Conservation (phyloP, 2,797 vertebrate species). For the Anguilla marmorata region DNA sequence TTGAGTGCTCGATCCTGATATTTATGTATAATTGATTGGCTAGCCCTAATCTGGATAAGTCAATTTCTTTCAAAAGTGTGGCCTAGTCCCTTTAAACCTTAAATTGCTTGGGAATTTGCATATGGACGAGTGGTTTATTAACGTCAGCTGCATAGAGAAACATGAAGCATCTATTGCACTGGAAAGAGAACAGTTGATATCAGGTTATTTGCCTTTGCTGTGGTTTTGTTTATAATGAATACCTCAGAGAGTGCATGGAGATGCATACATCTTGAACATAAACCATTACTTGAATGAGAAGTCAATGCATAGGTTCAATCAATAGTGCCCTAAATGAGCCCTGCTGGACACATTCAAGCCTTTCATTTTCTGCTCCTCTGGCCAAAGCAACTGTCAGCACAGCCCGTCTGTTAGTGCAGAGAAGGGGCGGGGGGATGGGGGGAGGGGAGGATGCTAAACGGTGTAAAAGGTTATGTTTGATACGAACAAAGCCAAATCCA, state of each 20-base stretch:
- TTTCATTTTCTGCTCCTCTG: background rate
- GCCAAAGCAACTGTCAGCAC: background rate
- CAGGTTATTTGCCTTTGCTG: background rate
- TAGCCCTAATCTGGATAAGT: background rate
- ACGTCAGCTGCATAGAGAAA: background rate
- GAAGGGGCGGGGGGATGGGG: background rate
- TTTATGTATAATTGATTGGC: slow-evolving; percentile 21
- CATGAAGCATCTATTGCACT: background rate
- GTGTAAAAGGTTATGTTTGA: background rate
- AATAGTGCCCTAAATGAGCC: background rate
- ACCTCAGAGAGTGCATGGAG: background rate
- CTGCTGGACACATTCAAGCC: background rate
- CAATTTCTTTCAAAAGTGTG: background rate
- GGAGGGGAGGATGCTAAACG: background rate
- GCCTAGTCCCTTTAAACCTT: background rate
- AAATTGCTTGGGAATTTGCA: background rate
- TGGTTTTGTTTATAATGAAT: background rate
- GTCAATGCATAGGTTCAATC: background rate
- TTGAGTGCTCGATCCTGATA: background rate
- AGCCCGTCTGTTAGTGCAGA: background rate
- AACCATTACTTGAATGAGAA: background rate
- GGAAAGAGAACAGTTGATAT: background rate
- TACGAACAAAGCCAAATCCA: background rate
- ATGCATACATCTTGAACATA: background rate
- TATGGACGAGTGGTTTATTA: background rate